These are phyloP conservation scores for Drosophila prostipennis DNA, from an alignment of 2,888 invertebrate genomes.

Conservation along the genomic window DNA sequence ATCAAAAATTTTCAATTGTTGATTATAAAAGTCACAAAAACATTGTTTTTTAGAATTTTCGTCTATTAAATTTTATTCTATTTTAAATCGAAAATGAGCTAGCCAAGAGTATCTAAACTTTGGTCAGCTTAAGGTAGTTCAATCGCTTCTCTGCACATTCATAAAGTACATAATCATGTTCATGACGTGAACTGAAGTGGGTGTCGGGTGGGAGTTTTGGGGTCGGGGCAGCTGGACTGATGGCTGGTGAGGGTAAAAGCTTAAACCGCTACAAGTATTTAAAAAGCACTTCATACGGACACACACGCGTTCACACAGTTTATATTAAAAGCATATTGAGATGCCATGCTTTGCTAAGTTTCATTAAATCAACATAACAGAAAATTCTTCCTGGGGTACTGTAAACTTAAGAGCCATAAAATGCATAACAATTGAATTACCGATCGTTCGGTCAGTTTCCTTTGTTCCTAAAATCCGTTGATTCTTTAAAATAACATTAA, in stretches of 20 bases:
- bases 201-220: slow-evolving; percentile 38
- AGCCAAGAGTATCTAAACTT: slow-evolving; percentile 24
- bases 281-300: slow-evolving; percentile 66
- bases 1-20: no score
- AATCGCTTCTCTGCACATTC: slow-evolving; percentile 65
- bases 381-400: not conserved
- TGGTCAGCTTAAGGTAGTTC: not conserved
- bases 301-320: slow-evolving; percentile 36
- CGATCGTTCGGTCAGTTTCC: not conserved
- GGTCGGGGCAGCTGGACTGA: not conserved
- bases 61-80: no score
- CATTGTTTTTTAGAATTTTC: no score
- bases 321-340: slow-evolving; percentile 62
- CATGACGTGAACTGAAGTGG: slow-evolving; percentile 67
- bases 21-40: no score
- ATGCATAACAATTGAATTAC: not conserved
- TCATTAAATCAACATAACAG: slow-evolving; percentile 44
- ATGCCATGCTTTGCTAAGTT: slow-evolving; percentile 54
- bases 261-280: slow-evolving; percentile 76
- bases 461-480: not conserved
- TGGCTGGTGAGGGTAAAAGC: slow-evolving; percentile 55
- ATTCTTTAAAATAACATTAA: no score
- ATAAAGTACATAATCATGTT: slow-evolving; percentile 78
- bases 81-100: no score
- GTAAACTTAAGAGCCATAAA: not conserved